Evolutionary conservation across 2,888 invertebrate species (phyloP), one percentile per base, ranked within the genome.

Genomic region (Meiosimyza decipiens): DNA sequence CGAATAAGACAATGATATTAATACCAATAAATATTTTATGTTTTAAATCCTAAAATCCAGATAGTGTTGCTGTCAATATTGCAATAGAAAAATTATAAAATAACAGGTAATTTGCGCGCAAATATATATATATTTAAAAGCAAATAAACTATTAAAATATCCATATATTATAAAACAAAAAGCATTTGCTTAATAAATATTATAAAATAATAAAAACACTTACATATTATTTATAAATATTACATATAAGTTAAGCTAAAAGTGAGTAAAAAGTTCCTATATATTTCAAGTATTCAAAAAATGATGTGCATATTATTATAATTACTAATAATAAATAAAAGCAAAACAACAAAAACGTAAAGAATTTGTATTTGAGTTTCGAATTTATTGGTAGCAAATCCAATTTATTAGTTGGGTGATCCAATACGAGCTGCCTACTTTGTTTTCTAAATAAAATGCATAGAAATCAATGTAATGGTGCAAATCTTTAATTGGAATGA

Each of bases 221-320:
- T 40, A 40, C 40, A 76, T 70, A 66, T 71, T 54, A 74, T 66
- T 47, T 49, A n/a, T 15, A 47, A n/a, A 47, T 67, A 54, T 5
- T 54, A 16, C 18, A 63, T 68, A 59, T 59, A 64, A 50, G 49
- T 72, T 50, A 69, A 63, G 71, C 57, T 69, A 73, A 55, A 74
- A 75, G 75, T 76, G 69, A 75, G 75, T 74, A 77, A 78, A 74
- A 79, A 77, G 76, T 75, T 76, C 78, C 76, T 77, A 78, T 77
- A 76, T 57, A 68, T 59, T 68, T 68, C 68, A 68, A 68, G 57
- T 76, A 79, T 76, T 76, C 76, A 74, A 76, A 77, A 77, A 69
- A 74, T 70, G 74, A 73, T 73, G 71, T 71, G 74, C 72, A 74
- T 72, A 62, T 62, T 68, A 71, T 63, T 75, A 73, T 76, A 76